Base-by-base conservation (phyloP, 2,888 invertebrate species). In the Lithophane semibrunnea region DNA sequence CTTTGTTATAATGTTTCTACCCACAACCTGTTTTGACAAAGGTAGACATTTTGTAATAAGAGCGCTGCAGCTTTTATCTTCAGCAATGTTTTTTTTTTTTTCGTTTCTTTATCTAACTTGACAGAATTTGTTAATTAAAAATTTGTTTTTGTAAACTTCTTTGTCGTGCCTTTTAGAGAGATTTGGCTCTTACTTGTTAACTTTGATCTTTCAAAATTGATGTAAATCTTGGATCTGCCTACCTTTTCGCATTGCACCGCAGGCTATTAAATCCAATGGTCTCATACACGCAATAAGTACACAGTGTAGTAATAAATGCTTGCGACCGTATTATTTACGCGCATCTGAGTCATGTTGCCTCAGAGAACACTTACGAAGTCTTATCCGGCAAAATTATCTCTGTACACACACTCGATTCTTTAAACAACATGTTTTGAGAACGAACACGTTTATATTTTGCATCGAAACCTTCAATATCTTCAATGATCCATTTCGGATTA, bases 291-390 rank as follows among this genome's bases (percentile, higher is more conserved):
- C 84, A 83, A 83, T 83, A 83, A 72, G 84, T 77, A 69, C 69
- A 60, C 63, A 47, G 61, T 86, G 68, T 61, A 78, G 86, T 79
- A 86, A 83, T 83, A 83, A 77, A 78, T 74, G 73, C 73, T 60
- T 72, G 83, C 61, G 73, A 78, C 68, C 79, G 72, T 83, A 78
- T 83, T 84, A 86, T 83, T 83, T 83, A 83, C 83, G 86, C 69
- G 84, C 74, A 83, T 72, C 86, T 65, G 72, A 83, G 71, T 64
- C 68, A 75, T 86, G 63, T 83, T 83, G 86, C 86, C 84, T 86
- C 86, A 86, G 86, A 86, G 79, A 86, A 86, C 47, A 66, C 79
- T 83, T 86, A 83, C 68, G 13, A 60, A 61, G 71, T 83, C 79
- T 83, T 83, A 83, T 83, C 86, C 71, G 64, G 64, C 61, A 47